Conservation (phyloP, 92 coral and sea anemone species). For the Ricordea florida region DNA sequence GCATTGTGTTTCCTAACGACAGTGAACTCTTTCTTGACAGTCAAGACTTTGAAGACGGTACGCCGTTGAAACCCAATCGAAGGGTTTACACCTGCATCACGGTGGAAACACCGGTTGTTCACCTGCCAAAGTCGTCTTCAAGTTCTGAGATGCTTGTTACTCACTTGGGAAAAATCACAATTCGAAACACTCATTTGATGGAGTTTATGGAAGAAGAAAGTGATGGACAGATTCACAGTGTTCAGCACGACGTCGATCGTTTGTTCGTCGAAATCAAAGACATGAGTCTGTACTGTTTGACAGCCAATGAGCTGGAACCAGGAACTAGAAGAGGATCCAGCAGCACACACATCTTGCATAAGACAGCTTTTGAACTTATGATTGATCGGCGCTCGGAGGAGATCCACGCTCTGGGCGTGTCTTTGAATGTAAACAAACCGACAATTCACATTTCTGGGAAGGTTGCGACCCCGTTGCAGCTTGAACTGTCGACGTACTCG, state of each 20-base stretch:
- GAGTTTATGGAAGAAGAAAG: slow-evolving; percentile 48
- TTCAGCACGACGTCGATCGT: slow-evolving; percentile 81
- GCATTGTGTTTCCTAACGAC: slow-evolving; percentile 69
- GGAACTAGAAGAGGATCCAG: slow-evolving; percentile 47
- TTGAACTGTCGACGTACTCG: slow-evolving; percentile 88
- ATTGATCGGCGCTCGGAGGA: slow-evolving; percentile 84
- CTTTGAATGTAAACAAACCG: slow-evolving; percentile 57
- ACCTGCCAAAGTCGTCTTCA: slow-evolving; percentile 77
- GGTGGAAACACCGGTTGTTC: slow-evolving; percentile 89
- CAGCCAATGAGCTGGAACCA: slow-evolving; percentile 32
- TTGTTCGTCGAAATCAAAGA: slow-evolving; percentile 87
- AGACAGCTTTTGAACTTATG: slow-evolving; percentile 82
- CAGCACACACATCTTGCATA: slow-evolving; percentile 83
- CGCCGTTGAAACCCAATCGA: slow-evolving; percentile 38
- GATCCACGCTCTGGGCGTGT: slow-evolving; percentile 37
- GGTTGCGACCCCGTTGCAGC: slow-evolving; percentile 83
- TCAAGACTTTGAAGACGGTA: slow-evolving; percentile 62
- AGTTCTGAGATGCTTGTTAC: slow-evolving; percentile 90
- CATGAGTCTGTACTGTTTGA: slow-evolving; percentile 85
- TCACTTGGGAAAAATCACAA: slow-evolving; percentile 77
- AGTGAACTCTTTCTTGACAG: slow-evolving; percentile 61
- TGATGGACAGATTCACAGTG: slow-evolving; percentile 22
- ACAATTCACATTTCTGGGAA: slow-evolving; percentile 74
- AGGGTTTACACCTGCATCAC: slow-evolving; percentile 79
- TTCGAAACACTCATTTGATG: slow-evolving; percentile 87